phyloP scores from a whole-genome alignment of 2,797 vertebrate genomes.

The Fistularia tabacaria region DNA sequence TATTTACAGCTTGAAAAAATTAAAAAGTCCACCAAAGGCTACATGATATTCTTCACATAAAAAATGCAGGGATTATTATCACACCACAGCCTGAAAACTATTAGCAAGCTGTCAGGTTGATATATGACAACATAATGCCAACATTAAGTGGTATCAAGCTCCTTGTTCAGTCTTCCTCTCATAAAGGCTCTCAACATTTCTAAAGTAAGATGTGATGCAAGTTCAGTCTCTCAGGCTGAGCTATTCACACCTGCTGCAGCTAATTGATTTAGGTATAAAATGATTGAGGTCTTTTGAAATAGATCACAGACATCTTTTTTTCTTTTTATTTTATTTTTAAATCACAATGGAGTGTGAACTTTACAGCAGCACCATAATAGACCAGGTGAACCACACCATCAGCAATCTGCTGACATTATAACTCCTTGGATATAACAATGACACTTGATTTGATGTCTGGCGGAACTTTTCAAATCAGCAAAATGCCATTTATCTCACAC shows the following conservation, averaged over 20 bases:
- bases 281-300: slow-evolving; percentile 76
- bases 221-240: slow-evolving; percentile 43
- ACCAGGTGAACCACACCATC: slow-evolving; percentile 49
- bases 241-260: slow-evolving; percentile 64
- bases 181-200: slow-evolving; percentile 62
- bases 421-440: slow-evolving; percentile 59
- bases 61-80: not conserved
- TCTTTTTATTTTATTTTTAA: slow-evolving; percentile 13
- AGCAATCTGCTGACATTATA: slow-evolving; percentile 63
- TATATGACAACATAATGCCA: slow-evolving; percentile 3
- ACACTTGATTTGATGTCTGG: slow-evolving; percentile 63
- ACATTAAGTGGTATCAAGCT: slow-evolving; percentile 26
- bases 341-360: slow-evolving; percentile 35
- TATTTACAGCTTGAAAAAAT: too few species aligned
- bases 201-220: slow-evolving; percentile 65
- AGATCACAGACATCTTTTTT: slow-evolving; percentile 62
- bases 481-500: slow-evolving; percentile 57
- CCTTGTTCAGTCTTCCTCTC: slow-evolving; percentile 28
- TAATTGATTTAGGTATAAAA: slow-evolving; percentile 73
- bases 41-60: too few species aligned
- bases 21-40: too few species aligned
- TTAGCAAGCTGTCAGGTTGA: not conserved
- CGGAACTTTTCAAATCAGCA: slow-evolving; percentile 63
- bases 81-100: slow-evolving; percentile 5
- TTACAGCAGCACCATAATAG: slow-evolving; percentile 50